phyloP scores from a whole-genome alignment of 1,140 invertebrate genomes.

The Conus betulinus region DNA sequence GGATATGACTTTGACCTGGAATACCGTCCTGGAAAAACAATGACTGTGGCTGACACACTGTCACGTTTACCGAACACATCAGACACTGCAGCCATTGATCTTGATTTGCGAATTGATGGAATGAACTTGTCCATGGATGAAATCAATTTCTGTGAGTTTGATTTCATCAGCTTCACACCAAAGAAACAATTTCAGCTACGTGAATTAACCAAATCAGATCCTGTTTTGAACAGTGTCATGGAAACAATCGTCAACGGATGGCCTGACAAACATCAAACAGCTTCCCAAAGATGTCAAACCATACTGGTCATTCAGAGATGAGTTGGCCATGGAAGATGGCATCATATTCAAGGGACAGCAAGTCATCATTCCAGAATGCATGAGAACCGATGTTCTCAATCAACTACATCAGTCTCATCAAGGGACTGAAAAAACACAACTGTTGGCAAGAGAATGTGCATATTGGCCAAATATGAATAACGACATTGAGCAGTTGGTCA shows the following conservation, averaged over 20 bases:
- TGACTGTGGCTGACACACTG: constrained; percentile 66
- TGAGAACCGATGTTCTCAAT: constrained; percentile 21
- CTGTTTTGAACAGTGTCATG: constrained; percentile 7
- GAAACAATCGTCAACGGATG: constrained; percentile 29
- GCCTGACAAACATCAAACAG: constrained; percentile 30
- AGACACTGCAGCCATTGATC: not conserved
- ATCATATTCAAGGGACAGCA: constrained; percentile 43
- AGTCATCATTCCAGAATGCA: constrained; percentile 38
- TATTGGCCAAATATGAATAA: constrained; percentile 42
- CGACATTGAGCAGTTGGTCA: constrained; percentile 34
- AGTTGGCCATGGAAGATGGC: constrained; percentile 38
- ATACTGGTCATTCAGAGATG: constrained; percentile 38
- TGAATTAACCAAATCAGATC: not conserved
- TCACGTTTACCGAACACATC: constrained; percentile 12
- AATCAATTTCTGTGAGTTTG: not conserved
- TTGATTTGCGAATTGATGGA: not conserved
- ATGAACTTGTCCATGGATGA: not conserved
- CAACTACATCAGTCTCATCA: constrained; percentile 37
- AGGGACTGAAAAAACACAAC: constrained; percentile 38
- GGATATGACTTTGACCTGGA: constrained; percentile 73
- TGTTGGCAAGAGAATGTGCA: constrained; percentile 19
- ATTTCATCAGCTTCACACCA: constrained; percentile 20
- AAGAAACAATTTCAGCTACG: constrained; percentile 25
- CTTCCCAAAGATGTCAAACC: constrained; percentile 13
- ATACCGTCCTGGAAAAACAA: constrained; percentile 72